Conservation (phyloP, 92 coral and sea anemone species). For the Paramuricea clavata region DNA sequence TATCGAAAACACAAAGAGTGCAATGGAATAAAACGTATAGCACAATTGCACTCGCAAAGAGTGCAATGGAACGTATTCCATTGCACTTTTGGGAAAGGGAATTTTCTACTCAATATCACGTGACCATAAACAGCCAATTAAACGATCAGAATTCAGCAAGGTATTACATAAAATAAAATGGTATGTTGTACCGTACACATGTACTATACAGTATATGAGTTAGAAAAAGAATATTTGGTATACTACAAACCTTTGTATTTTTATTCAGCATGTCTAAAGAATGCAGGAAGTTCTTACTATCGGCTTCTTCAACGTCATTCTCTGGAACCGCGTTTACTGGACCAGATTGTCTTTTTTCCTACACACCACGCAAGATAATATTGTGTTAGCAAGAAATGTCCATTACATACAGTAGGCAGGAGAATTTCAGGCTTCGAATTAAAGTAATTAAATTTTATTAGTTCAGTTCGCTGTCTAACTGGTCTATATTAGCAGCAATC, state of each 20-base stretch:
- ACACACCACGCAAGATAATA: neutral
- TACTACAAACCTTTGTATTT: neutral
- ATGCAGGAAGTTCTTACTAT: conserved; percentile 71
- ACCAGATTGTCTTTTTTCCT: conserved; percentile 79
- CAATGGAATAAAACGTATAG: too few species aligned
- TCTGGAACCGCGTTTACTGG: conserved; percentile 74
- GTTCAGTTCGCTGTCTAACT: too few species aligned
- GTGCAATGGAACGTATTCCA: too few species aligned
- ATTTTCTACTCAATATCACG: neutral
- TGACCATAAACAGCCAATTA: too few species aligned
- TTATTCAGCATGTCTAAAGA: neutral
- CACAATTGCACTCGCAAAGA: too few species aligned
- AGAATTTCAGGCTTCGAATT: neutral
- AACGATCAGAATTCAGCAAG: too few species aligned
- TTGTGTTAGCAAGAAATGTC: neutral
- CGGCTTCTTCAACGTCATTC: conserved; percentile 74
- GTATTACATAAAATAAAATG: too few species aligned
- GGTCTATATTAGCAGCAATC: too few species aligned
- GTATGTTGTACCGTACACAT: neutral
- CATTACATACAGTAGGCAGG: neutral
- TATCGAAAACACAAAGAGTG: too few species aligned
- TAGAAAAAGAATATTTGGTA: neutral
- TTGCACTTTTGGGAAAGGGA: too few species aligned
- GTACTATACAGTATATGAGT: neutral
- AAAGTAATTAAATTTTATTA: neutral